A percentile compares a stretch with the other conserved stretches of the same genome.
Conservation (phyloP, 2,797 vertebrate species). For the Lophius americanus region DNA sequence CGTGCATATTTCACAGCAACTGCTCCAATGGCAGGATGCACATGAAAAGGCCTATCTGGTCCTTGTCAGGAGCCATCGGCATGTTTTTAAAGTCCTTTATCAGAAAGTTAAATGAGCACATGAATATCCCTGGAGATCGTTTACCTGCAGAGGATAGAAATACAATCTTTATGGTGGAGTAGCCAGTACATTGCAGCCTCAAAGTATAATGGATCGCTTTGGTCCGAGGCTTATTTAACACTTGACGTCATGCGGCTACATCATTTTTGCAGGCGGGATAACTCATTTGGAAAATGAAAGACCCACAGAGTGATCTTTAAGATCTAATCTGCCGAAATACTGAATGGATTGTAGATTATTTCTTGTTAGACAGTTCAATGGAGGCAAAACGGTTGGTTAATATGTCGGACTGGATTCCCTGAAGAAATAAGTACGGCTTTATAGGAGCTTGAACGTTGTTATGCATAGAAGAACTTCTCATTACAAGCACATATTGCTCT, state of each 20-base stretch:
- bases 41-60: constrained; percentile 69
- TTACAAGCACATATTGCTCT: constrained; percentile 46
- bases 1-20: constrained; percentile 75
- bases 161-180: constrained; percentile 77
- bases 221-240: constrained; percentile 82
- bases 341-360: constrained; percentile 64
- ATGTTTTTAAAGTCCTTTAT: constrained; percentile 74
- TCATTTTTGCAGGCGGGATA: constrained; percentile 77
- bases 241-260: constrained; percentile 78
- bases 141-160: constrained; percentile 76
- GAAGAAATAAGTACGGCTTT: constrained; percentile 30
- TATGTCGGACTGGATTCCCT: constrained; percentile 45
- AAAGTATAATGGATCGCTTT: constrained; percentile 80
- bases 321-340: constrained; percentile 68
- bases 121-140: constrained; percentile 68
- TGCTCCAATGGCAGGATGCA: constrained; percentile 77
- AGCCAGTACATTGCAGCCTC: constrained; percentile 64
- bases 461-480: constrained; percentile 43
- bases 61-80: constrained; percentile 69
- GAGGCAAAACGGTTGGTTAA: constrained; percentile 57
- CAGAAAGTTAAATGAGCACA: constrained; percentile 78
- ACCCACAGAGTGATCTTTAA: constrained; percentile 67
- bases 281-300: constrained; percentile 83
- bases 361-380: constrained; percentile 57
- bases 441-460: constrained; percentile 31